These are phyloP conservation scores for Nettapus auritus DNA, from an alignment of 2,113 vertebrate species.

Conservation along the genomic window DNA sequence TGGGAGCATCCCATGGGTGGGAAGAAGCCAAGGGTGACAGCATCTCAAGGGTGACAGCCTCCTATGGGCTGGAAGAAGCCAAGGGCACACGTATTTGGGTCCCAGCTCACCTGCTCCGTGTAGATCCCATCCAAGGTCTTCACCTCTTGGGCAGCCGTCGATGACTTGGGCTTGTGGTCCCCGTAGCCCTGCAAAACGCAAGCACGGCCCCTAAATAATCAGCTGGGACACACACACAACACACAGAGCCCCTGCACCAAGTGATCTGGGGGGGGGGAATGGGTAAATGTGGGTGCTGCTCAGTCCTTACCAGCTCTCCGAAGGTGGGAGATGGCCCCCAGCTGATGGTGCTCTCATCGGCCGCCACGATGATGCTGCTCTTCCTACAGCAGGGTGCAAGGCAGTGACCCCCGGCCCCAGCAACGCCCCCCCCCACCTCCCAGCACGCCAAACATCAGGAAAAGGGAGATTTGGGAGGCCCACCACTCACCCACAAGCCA, in stretches of 20 bases:
- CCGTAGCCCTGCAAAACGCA: constrained; percentile 86
- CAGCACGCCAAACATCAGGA: not conserved
- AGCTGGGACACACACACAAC: not conserved
- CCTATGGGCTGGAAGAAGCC: not conserved
- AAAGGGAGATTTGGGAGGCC: no score
- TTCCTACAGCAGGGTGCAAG: constrained; percentile 77
- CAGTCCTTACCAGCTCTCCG: constrained; percentile 88
- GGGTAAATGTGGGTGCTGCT: not conserved
- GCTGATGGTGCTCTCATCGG: constrained; percentile 96
- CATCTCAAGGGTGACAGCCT: not conserved
- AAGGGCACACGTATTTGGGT: not conserved
- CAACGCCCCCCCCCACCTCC: not conserved
- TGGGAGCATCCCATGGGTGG: not conserved
- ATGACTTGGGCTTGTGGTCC: constrained; percentile 96
- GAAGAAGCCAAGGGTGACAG: not conserved
- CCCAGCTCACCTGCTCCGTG: constrained; percentile 84
- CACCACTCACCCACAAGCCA: constrained; percentile 89
- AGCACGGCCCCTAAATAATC: not conserved
- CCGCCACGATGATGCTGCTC: constrained; percentile 93
- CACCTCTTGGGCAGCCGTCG: constrained; percentile 93
- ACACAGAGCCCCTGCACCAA: not conserved
- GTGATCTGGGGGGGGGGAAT: not conserved
- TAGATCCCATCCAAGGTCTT: constrained; percentile 94
- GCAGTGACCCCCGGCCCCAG: not conserved
- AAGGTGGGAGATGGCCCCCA: constrained; percentile 95